Conservation (phyloP, 2,113 vertebrate genomes). For the Pangasianodon hypophthalmus region DNA sequence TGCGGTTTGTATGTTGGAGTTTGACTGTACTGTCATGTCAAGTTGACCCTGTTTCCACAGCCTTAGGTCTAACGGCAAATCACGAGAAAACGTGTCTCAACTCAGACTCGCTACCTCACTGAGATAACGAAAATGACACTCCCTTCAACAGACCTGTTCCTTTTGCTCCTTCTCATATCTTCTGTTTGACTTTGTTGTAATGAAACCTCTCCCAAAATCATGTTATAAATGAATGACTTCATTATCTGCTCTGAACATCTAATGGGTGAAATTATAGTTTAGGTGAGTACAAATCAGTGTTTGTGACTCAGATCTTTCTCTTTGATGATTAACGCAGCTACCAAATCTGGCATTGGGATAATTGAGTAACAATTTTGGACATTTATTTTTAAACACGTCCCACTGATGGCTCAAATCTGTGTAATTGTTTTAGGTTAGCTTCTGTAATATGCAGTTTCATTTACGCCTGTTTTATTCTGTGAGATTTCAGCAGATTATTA, state of each 20-base stretch:
- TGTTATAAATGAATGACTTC: not conserved
- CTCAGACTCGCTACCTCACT: slow-evolving; percentile 21
- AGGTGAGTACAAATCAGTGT: not conserved
- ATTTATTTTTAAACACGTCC: not conserved
- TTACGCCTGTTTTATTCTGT: not conserved
- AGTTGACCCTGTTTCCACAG: slow-evolving; percentile 61
- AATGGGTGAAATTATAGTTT: not conserved
- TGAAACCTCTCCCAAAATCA: not conserved
- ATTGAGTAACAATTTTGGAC: not conserved
- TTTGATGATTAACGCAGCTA: not conserved
- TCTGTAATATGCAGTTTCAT: not conserved
- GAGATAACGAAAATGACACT: slow-evolving; percentile 42
- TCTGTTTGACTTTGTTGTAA: not conserved
- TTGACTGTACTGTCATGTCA: slow-evolving; percentile 43
- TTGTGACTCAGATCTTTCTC: not conserved
- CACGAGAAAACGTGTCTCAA: slow-evolving; percentile 64
- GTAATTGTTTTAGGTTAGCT: not conserved
- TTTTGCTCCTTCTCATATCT: slow-evolving; percentile 18
- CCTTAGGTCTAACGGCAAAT: slow-evolving; percentile 63
- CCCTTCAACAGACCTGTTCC: not conserved
- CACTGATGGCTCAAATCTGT: not conserved
- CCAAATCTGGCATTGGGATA: not conserved
- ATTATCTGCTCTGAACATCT: not conserved
- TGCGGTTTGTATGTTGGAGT: slow-evolving; percentile 43
- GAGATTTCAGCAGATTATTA: not conserved